Conservation (phyloP, 2,888 invertebrate genomes). For the Neria commutata region DNA sequence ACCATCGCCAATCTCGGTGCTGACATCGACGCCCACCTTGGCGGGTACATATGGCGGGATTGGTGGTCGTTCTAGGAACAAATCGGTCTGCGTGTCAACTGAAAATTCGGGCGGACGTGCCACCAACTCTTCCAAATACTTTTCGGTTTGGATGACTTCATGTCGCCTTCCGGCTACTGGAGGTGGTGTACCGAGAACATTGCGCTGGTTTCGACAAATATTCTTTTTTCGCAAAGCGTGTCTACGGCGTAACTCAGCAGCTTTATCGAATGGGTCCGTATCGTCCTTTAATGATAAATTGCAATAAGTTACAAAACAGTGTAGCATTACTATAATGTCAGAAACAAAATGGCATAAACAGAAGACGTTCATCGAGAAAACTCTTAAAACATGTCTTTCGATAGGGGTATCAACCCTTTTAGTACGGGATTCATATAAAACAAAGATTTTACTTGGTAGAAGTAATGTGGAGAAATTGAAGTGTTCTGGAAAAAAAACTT, state of each 20-base stretch:
- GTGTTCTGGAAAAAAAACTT: too few relatives aligned
- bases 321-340: too few relatives aligned
- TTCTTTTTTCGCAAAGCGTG: constrained; percentile 75
- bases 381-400: too few relatives aligned
- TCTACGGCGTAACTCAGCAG: constrained; percentile 67
- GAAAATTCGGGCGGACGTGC: constrained; percentile 78
- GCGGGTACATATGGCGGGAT: constrained; percentile 80
- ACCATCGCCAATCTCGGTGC: constrained; percentile 88
- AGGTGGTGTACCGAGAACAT: constrained; percentile 62
- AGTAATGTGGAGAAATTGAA: too few relatives aligned
- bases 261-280: constrained; percentile 58
- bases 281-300: too few relatives aligned
- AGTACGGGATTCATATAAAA: too few relatives aligned
- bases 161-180: constrained; percentile 80
- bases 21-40: constrained; percentile 79
- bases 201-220: constrained; percentile 65
- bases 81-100: constrained; percentile 85
- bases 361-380: too few relatives aligned
- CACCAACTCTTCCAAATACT: constrained; percentile 84
- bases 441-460: too few relatives aligned
- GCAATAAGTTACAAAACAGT: too few relatives aligned
- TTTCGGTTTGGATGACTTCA: constrained; percentile 88
- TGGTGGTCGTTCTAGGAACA: constrained; percentile 81
- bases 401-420: too few relatives aligned
- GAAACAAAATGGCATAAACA: too few relatives aligned